A percentile compares a stretch with the other conserved stretches of the same genome.
Evolutionary conservation across 37 sponge, comb jelly and placozoan species (phyloP).

Genomic region (Chondrosia reniformis): DNA sequence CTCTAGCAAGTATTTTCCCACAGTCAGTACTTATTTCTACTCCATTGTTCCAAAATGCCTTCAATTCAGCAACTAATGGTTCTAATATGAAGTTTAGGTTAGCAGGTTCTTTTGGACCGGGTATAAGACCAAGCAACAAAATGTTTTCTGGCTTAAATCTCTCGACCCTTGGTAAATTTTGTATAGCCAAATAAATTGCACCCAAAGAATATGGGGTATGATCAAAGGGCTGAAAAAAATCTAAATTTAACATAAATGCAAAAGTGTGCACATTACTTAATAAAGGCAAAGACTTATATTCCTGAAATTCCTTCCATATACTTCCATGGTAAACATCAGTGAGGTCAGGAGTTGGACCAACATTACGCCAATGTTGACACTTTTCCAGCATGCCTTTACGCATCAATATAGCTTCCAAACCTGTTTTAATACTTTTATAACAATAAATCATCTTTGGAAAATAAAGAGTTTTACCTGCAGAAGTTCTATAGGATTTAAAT

Average conservation of each 20-base stretch:
- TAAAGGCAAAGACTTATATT: neutral
- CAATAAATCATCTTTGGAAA: too few relatives aligned
- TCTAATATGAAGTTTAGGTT: slow-evolving; percentile 24
- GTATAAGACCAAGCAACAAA: slow-evolving; percentile 39
- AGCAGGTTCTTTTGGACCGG: slow-evolving; percentile 48
- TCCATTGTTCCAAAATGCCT: slow-evolving; percentile 20
- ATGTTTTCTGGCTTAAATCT: slow-evolving; percentile 37
- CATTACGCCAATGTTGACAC: too few relatives aligned
- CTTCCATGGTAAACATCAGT: slow-evolving; percentile 50
- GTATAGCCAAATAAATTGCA: slow-evolving; percentile 38
- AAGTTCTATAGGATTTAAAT: too few relatives aligned
- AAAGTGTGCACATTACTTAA: slow-evolving; percentile 13
- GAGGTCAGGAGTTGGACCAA: too few relatives aligned
- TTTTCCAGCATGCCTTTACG: too few relatives aligned
- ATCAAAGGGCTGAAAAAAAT: slow-evolving; percentile 51
- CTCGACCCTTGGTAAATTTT: slow-evolving; percentile 31
- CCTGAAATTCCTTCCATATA: slow-evolving; percentile 33
- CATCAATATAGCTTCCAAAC: too few relatives aligned
- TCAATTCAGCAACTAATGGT: slow-evolving; percentile 37
- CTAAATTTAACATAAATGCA: slow-evolving; percentile 43
- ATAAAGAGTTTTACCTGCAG: too few relatives aligned
- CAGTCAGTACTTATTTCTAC: neutral
- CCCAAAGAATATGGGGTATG: slow-evolving; percentile 46
- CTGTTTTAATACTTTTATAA: too few relatives aligned
- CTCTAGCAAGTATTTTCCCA: neutral